Percentiles rank a stretch among this genome's conserved stretches.
phyloP scores from a whole-genome alignment of 2,113 vertebrate genomes.

The Xiphorhynchus elegans region DNA sequence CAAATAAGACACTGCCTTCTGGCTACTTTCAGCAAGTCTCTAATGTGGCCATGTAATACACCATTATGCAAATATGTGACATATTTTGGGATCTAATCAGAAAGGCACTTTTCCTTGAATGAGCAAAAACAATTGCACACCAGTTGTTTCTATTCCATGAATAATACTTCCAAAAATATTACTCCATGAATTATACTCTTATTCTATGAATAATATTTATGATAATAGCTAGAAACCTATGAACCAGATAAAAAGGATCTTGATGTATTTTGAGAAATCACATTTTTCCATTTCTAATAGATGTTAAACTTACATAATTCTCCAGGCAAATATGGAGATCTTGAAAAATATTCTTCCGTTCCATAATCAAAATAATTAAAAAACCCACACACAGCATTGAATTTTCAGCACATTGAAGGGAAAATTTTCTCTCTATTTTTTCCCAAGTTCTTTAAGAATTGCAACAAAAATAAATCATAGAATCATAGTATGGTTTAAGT shows the following conservation, averaged over 20 bases:
- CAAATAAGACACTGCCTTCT: neutral
- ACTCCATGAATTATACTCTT: neutral
- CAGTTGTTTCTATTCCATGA: neutral
- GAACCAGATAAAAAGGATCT: neutral
- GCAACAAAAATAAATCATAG: neutral
- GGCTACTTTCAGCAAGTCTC: neutral
- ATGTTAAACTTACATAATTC: neutral
- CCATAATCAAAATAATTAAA: neutral
- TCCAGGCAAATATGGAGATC: neutral
- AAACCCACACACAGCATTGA: accelerated
- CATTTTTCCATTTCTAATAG: neutral
- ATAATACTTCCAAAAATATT: slow-evolving; percentile 29
- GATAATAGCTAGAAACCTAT: neutral
- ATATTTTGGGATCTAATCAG: neutral
- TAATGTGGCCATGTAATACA: neutral
- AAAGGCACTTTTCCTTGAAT: neutral
- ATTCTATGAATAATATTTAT: neutral
- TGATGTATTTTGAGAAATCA: neutral
- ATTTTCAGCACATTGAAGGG: neutral
- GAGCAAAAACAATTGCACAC: neutral
- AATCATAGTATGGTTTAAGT: neutral
- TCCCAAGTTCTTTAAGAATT: neutral
- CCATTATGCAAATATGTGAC: neutral
- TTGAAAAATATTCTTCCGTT: neutral
- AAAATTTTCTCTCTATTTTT: neutral